A percentile compares a stretch with the other conserved stretches of the same genome.
These are phyloP conservation scores for Sebastes diploproa DNA, from an alignment of 2,797 vertebrate species.

Conservation along the genomic window DNA sequence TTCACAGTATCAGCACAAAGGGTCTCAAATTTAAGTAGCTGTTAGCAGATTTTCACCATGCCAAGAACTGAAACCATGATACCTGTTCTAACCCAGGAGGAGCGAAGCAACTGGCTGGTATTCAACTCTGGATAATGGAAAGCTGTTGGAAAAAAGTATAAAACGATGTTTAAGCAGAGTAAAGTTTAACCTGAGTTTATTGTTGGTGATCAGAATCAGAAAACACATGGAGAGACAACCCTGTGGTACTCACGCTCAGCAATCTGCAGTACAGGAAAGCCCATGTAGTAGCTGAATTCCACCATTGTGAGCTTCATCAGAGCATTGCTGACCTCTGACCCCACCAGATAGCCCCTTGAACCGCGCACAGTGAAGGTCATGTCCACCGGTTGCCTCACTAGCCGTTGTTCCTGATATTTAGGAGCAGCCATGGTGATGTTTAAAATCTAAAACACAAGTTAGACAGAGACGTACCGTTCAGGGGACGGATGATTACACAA, in stretches of 20 bases:
- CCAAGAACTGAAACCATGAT: slow-evolving; percentile 21
- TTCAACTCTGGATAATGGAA: slow-evolving; percentile 96
- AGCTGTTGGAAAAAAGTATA: slow-evolving; percentile 58
- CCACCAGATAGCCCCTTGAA: slow-evolving; percentile 82
- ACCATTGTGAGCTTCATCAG: slow-evolving; percentile 91
- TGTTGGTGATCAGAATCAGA: neutral
- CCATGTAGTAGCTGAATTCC: slow-evolving; percentile 98
- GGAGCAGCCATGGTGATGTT: slow-evolving; percentile 87
- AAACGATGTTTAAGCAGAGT: neutral
- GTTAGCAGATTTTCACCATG: neutral
- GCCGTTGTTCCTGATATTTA: slow-evolving; percentile 62
- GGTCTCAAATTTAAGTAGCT: neutral
- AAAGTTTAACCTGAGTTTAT: neutral
- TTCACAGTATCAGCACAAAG: neutral
- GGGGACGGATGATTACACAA: neutral
- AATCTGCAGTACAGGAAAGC: slow-evolving; percentile 93
- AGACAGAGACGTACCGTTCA: neutral
- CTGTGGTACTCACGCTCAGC: slow-evolving; percentile 92
- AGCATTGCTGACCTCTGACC: slow-evolving; percentile 90
- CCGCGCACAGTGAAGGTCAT: slow-evolving; percentile 88
- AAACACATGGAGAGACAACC: neutral
- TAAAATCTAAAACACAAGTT: slow-evolving; percentile 83
- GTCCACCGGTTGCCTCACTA: slow-evolving; percentile 86
- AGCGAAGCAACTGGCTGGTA: slow-evolving; percentile 90
- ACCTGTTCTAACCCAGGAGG: slow-evolving; percentile 98